Evolutionary conservation across 2,888 invertebrate species (phyloP).

Genomic region (Pterostichus niger): DNA sequence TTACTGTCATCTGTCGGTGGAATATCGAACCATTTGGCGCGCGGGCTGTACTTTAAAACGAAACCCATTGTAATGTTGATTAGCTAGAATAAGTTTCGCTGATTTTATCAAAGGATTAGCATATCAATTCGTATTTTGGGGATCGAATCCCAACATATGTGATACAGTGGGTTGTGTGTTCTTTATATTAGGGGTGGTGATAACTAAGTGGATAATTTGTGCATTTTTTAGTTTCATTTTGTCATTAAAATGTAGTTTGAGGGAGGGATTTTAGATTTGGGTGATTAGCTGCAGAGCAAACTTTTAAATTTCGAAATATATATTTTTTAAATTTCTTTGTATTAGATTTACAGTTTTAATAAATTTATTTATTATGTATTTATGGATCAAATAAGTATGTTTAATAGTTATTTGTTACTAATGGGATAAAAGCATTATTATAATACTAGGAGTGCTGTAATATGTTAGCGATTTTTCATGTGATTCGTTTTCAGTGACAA

Average conservation of each 20-base stretch:
- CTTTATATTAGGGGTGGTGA: slow-evolving; percentile 1
- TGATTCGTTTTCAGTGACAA: too few species aligned
- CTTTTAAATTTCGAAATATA: neutral
- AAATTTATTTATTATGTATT: too few species aligned
- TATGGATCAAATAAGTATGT: too few species aligned
- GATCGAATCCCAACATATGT: slow-evolving; percentile 54
- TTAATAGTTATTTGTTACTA: too few species aligned
- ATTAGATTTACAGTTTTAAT: neutral
- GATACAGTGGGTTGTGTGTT: neutral
- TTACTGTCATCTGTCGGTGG: slow-evolving; percentile 61
- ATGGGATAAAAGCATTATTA: too few species aligned
- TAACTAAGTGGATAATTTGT: slow-evolving; percentile 36
- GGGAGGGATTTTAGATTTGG: neutral
- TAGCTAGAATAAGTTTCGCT: slow-evolving; percentile 30
- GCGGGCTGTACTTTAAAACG: neutral
- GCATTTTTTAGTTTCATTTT: slow-evolving; percentile 19
- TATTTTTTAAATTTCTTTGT: too few species aligned
- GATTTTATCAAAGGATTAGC: slow-evolving; percentile 64
- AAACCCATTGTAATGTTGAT: slow-evolving; percentile 53
- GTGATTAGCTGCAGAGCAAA: neutral
- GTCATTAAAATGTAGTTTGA: slow-evolving; percentile 35
- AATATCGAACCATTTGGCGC: slow-evolving; percentile 30
- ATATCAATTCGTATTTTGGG: slow-evolving; percentile 40
- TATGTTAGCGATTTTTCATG: too few species aligned
- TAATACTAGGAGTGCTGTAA: too few species aligned